Base-by-base conservation (phyloP, 2,113 vertebrate genomes). In the Regulus satrapa region DNA sequence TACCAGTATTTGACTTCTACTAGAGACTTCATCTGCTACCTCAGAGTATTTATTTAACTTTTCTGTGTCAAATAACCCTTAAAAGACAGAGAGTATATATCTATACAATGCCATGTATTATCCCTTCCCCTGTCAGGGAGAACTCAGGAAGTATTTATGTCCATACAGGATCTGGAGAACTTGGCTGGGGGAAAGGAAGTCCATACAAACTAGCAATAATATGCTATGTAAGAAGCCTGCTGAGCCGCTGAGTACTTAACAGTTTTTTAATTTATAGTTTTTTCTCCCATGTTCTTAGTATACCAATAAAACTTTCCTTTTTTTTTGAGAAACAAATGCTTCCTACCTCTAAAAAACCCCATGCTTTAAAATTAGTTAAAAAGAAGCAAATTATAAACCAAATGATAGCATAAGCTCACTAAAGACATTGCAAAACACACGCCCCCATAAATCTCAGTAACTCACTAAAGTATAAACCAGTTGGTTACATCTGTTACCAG, bases 401-500 rank as follows among this genome's bases (percentile, higher is more conserved):
- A 97, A 95, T 92, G 72, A 97, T 97, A 94, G 82, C 95, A 94
- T 94, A 96, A 95, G 54, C 74, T 87, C 75, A 68, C 38, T 64
- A 95, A 98, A 98, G 96, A 97, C 78, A 61, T 94, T 93, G 95
- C 88, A 92, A 97, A 95, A 92, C 95, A 80, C 71, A 72, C 84
- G 92, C 84, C 84, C 79, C 79, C 90, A 93, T 97, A 98, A 97
- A 98, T 97, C 92, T 98, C 92, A 91, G 92, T 89, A 95, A 95
- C 72, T 85, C 72, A 85, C 75, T 91, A 64, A 96, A 96, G 68
- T 88, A 96, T 96, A 95, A 98, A 80, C 77, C 93, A 97, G 91
- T 96, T 97, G 95, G 96, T 97, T 92, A 97, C 97, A 98, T 97
- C 97, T 98, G 97, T 97, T 97, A 93, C 80, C 86, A 94, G 88